These are phyloP conservation scores for Hydrozoanthus tunicans DNA, from an alignment of 64 coral and sea anemone species.

Conservation along the genomic window DNA sequence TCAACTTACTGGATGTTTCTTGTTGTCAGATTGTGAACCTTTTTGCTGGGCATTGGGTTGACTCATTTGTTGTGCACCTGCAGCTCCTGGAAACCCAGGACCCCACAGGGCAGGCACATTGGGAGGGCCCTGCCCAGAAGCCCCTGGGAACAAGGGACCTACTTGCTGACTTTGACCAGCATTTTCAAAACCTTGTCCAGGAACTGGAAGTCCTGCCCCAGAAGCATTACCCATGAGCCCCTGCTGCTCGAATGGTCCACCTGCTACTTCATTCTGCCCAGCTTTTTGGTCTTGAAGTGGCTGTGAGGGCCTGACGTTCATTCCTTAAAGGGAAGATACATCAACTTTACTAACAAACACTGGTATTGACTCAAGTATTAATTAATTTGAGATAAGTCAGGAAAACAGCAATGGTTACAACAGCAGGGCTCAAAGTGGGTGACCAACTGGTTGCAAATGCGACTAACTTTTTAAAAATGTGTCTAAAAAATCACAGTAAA, in stretches of 20 bases:
- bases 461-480: too few relatives aligned
- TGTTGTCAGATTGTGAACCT: constrained; percentile 19
- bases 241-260: constrained; percentile 23
- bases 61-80: constrained; percentile 1
- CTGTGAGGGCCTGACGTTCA: constrained; percentile 24
- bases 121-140: constrained; percentile 13
- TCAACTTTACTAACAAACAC: not conserved
- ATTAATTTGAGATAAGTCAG: not conserved
- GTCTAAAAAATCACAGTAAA: too few relatives aligned
- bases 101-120: constrained; percentile 3
- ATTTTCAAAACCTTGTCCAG: not conserved
- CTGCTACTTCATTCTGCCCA: not conserved
- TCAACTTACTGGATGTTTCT: constrained; percentile 29
- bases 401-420: not conserved
- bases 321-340: not conserved
- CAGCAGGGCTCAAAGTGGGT: too few relatives aligned
- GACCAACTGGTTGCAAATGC: too few relatives aligned
- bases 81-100: not conserved
- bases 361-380: not conserved
- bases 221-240: constrained; percentile 10
- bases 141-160: constrained; percentile 8
- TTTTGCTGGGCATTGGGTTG: constrained; percentile 15
- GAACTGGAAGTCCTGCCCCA: not conserved
- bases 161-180: constrained; percentile 15
- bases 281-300: constrained; percentile 32